Percentiles rank a stretch among this genome's conserved stretches.
Evolutionary conservation across 2,888 invertebrate genomes (phyloP).

Genomic region (Xestia rhomboidea): DNA sequence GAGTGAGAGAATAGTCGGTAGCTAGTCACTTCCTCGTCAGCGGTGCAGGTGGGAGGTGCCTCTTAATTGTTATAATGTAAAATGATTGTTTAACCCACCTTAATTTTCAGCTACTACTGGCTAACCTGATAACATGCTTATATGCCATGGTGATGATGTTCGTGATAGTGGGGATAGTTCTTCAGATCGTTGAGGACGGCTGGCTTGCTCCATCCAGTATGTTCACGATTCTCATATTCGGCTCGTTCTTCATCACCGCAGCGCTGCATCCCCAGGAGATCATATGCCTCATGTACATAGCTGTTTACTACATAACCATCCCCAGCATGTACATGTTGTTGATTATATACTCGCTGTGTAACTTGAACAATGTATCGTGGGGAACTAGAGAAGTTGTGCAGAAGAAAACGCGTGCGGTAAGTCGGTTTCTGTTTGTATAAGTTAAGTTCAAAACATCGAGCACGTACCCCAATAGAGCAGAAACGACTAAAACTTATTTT

Average conservation of each 20-base stretch:
- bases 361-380: slow-evolving; percentile 98
- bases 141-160: slow-evolving; percentile 97
- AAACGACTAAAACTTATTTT: too few species aligned
- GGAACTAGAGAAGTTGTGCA: slow-evolving; percentile 95
- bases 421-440: background rate
- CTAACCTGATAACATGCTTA: slow-evolving; percentile 93
- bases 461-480: too few species aligned
- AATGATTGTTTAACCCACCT: slow-evolving; percentile 1
- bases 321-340: slow-evolving; percentile 98
- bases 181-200: slow-evolving; percentile 95
- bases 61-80: background rate
- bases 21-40: background rate
- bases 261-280: slow-evolving; percentile 95
- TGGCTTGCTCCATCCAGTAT: slow-evolving; percentile 95
- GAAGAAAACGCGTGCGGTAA: slow-evolving; percentile 84
- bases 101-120: slow-evolving; percentile 92
- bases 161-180: slow-evolving; percentile 94
- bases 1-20: background rate
- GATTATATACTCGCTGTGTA: slow-evolving; percentile 97
- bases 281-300: slow-evolving; percentile 93
- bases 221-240: slow-evolving; percentile 94
- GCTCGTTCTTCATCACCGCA: slow-evolving; percentile 92
- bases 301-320: slow-evolving; percentile 96
- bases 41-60: background rate
- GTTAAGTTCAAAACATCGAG: background rate